These are phyloP conservation scores for Polia nebulosa DNA, from an alignment of 2,888 invertebrate species.

Conservation along the genomic window DNA sequence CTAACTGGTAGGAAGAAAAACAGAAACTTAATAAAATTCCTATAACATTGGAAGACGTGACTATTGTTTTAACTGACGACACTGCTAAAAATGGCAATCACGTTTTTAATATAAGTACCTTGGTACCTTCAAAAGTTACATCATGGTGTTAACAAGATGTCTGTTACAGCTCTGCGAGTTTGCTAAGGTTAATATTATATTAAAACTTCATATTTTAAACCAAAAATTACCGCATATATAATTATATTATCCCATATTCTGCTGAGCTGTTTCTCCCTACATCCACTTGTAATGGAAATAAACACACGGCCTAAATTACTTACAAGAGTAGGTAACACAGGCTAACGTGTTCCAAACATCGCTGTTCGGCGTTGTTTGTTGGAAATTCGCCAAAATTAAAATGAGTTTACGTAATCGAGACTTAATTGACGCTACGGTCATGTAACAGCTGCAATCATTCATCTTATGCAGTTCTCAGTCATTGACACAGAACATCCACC, in stretches of 20 bases:
- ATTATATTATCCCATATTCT: neutral
- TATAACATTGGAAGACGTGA: slow-evolving; percentile 9
- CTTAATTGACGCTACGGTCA: slow-evolving; percentile 54
- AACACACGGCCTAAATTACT: slow-evolving; percentile 36
- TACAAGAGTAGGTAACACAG: slow-evolving; percentile 6
- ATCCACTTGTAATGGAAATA: slow-evolving; percentile 12
- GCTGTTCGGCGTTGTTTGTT: slow-evolving; percentile 22
- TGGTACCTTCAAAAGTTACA: neutral
- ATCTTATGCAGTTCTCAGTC: slow-evolving; percentile 54
- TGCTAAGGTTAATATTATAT: neutral
- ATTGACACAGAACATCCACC: slow-evolving; percentile 33
- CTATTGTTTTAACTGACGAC: slow-evolving; percentile 16
- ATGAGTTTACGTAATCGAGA: slow-evolving; percentile 57
- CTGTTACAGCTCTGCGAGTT: neutral
- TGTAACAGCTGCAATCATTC: slow-evolving; percentile 57
- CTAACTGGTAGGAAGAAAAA: slow-evolving; percentile 18
- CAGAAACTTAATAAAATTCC: slow-evolving; percentile 6
- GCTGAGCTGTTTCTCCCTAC: neutral
- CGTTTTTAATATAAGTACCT: neutral
- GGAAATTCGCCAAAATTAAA: slow-evolving; percentile 57
- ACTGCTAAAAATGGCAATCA: slow-evolving; percentile 21
- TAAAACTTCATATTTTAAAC: neutral
- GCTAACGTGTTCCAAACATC: slow-evolving; percentile 27
- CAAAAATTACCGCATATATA: neutral
- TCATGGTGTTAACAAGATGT: slow-evolving; percentile 3